Percentiles rank a stretch among this genome's conserved stretches.
phyloP scores from a whole-genome alignment of 2,113 vertebrate species.

The Engraulis encrasicolus region DNA sequence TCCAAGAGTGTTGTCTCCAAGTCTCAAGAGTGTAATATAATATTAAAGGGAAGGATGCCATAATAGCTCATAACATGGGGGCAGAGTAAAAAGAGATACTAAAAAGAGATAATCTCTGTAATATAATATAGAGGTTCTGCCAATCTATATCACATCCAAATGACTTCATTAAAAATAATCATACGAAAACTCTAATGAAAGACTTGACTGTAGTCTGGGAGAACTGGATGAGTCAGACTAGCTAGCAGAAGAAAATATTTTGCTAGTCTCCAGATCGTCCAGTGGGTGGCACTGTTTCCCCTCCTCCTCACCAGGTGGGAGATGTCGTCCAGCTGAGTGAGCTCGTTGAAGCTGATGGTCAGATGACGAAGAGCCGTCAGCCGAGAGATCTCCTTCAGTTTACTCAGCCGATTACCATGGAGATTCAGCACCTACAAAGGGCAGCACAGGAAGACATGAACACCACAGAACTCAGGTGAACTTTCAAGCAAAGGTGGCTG shows the following conservation, averaged over 20 bases:
- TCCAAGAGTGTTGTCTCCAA: no score
- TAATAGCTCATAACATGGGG: no score
- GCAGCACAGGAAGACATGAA: not conserved
- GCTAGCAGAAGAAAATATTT: no score
- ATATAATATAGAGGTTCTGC: not conserved
- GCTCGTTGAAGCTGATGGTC: constrained; percentile 80
- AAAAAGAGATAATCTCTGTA: no score
- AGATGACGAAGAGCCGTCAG: constrained; percentile 75
- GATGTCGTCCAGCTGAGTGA: constrained; percentile 80
- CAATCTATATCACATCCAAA: not conserved
- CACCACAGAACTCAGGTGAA: not conserved
- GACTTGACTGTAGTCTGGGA: no score
- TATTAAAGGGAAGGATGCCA: no score
- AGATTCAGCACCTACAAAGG: constrained; percentile 84
- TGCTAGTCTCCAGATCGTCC: no score
- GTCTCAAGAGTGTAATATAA: no score
- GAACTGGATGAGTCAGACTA: no score
- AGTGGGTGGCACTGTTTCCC: not conserved
- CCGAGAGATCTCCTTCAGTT: constrained; percentile 76
- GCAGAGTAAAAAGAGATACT: no score
- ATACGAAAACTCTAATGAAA: no score
- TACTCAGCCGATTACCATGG: constrained; percentile 81
- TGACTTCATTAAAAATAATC: no score
- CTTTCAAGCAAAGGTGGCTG: not conserved
- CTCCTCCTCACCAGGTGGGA: constrained; percentile 78